Base-by-base conservation (phyloP, 2,888 invertebrate species). In the Calephelis perditalis region DNA sequence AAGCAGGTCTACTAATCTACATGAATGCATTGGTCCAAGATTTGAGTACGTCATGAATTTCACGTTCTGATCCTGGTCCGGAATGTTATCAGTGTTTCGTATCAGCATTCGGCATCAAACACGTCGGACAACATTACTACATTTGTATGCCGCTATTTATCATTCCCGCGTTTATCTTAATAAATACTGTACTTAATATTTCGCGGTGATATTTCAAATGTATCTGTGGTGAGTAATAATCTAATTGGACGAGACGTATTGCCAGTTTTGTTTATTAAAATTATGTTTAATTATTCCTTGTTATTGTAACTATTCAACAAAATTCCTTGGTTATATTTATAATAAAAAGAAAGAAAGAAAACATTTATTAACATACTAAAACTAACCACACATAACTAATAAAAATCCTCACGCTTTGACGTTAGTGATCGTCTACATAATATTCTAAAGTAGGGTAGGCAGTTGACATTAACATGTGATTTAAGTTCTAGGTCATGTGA, bases 71-170 rank as follows among this genome's bases (percentile, higher is more conserved):
- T 79, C 82, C 82, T 78, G 80, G 78, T 78, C 78, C 75, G 88
- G 89, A 86, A 89, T 89, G 86, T 86, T 86, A 88, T 88, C 89
- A 73, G 81, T 76, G 78, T 81, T 80, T 80, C 75, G 81, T 82
- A 88, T 89, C 88, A 75, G 72, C 71, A 75, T 78, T 79, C 78
- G 72, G 71, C 78, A 78, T 81, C 84, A 73, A 78, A 81, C 79
- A 80, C 77, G 82, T 79, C 81, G 72, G 79, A 69, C 75, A 71
- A 73, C 79, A 79, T 76, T 77, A 77, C 76, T 77, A 79, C 77
- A 79, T 74, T 79, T 81, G 81, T 80, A 78, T 79, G 81, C 81
- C 78, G 76, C 79, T 79, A 81, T 83, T 85, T 79, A 82, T 82
- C 65, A 65, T 63, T 62, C 59, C 58, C 55, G 54, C 59, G 60